A percentile compares a stretch with the other conserved stretches of the same genome.
These are phyloP conservation scores for Hydropsyche tenuis DNA, from an alignment of 1,140 invertebrate species.

Conservation along the genomic window DNA sequence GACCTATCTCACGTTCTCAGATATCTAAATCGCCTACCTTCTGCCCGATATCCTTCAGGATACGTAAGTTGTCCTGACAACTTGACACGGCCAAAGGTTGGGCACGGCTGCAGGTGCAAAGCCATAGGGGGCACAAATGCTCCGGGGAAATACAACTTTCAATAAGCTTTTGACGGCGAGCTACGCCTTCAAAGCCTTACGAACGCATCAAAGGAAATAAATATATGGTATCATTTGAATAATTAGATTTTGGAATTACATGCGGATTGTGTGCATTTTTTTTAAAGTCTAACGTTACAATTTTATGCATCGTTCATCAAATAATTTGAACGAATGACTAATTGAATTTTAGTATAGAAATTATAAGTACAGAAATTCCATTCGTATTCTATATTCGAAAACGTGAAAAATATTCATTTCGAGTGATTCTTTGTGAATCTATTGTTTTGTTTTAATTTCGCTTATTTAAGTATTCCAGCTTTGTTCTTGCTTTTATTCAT, in stretches of 20 bases:
- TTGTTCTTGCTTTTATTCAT: slow-evolving; percentile 5
- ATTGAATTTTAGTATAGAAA: too few relatives aligned
- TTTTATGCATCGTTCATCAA: too few relatives aligned
- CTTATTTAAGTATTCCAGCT: slow-evolving; percentile 4
- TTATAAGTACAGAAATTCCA: too few relatives aligned
- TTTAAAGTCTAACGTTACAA: too few relatives aligned
- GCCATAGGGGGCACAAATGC: slow-evolving; percentile 27
- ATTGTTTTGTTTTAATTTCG: slow-evolving; percentile 11
- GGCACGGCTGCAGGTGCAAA: slow-evolving; percentile 18
- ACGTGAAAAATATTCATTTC: too few relatives aligned
- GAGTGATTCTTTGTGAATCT: not conserved
- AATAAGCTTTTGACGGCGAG: slow-evolving; percentile 44
- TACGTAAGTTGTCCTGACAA: slow-evolving; percentile 25
- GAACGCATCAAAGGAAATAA: slow-evolving; percentile 30
- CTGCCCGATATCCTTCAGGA: slow-evolving; percentile 8
- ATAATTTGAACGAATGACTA: too few relatives aligned
- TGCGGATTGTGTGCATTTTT: too few relatives aligned
- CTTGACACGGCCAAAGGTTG: slow-evolving; percentile 24
- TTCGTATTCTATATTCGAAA: too few relatives aligned
- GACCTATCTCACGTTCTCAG: not conserved
- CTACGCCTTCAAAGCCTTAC: slow-evolving; percentile 21
- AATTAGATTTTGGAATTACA: slow-evolving; percentile 20
- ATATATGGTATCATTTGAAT: slow-evolving; percentile 24
- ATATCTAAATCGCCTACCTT: not conserved
- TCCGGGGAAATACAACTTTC: slow-evolving; percentile 48